Evolutionary conservation across 2,113 vertebrate genomes (phyloP).

Genomic region (Xenopus laevis): DNA sequence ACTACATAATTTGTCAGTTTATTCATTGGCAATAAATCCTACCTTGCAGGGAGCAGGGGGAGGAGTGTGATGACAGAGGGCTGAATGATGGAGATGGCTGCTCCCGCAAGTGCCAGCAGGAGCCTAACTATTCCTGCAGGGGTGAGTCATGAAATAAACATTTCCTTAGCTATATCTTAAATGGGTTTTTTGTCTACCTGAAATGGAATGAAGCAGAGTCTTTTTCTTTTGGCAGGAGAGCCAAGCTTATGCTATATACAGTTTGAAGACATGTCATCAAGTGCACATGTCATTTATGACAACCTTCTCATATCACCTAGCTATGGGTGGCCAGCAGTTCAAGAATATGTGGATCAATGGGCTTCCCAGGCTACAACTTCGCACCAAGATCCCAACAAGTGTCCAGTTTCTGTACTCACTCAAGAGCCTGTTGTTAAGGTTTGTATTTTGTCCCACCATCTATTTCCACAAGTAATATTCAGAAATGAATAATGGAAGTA

Average conservation of each 20-base stretch:
- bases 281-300: slow-evolving; percentile 84
- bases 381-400: slow-evolving; percentile 71
- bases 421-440: slow-evolving; percentile 83
- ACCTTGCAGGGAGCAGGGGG: slow-evolving; percentile 49
- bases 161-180: neutral
- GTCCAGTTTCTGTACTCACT: slow-evolving; percentile 73
- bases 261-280: slow-evolving; percentile 80
- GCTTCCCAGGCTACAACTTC: slow-evolving; percentile 73
- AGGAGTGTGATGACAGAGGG: slow-evolving; percentile 88
- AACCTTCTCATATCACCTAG: slow-evolving; percentile 64
- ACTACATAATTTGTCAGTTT: too few relatives aligned
- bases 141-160: slow-evolving; percentile 66
- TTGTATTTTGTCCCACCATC: too few relatives aligned
- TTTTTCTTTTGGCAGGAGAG: slow-evolving; percentile 69
- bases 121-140: slow-evolving; percentile 78
- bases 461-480: too few relatives aligned
- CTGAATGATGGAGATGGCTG: slow-evolving; percentile 87
- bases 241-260: slow-evolving; percentile 87
- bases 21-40: neutral
- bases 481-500: too few relatives aligned
- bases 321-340: slow-evolving; percentile 79
- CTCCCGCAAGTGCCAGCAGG: slow-evolving; percentile 80
- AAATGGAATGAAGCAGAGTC: neutral
- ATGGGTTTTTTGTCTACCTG: too few relatives aligned
- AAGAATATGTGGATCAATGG: slow-evolving; percentile 84